Evolutionary conservation across 2,113 vertebrate species (phyloP).

Genomic region (Hippocampus comes): DNA sequence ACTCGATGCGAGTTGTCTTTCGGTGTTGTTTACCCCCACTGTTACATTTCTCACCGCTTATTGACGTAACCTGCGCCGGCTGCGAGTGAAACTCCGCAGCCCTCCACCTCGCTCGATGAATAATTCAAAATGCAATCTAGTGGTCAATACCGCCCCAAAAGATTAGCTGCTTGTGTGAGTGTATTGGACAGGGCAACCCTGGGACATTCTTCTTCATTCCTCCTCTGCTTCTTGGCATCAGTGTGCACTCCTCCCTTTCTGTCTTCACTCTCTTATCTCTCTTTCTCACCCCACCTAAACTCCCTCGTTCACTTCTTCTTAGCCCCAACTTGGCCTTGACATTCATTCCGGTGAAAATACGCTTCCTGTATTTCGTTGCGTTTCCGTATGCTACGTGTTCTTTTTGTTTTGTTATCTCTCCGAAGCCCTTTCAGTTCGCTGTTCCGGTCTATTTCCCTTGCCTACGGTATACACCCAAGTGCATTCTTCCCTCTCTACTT

Average conservation of each 20-base stretch:
- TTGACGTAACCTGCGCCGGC: slow-evolving; percentile 24
- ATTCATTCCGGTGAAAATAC: slow-evolving; percentile 57
- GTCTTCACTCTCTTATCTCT: slow-evolving; percentile 12
- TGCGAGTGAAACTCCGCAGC: slow-evolving; percentile 32
- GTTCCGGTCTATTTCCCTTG: slow-evolving; percentile 40
- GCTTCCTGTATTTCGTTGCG: slow-evolving; percentile 38
- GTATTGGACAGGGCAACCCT: slow-evolving; percentile 39
- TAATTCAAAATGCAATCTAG: slow-evolving; percentile 55
- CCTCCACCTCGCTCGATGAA: slow-evolving; percentile 39
- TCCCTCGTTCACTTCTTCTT: slow-evolving; percentile 41
- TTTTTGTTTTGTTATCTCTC: slow-evolving; percentile 50
- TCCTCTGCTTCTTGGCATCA: slow-evolving; percentile 20
- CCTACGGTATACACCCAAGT: not conserved
- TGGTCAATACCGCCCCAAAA: slow-evolving; percentile 52
- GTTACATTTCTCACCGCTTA: slow-evolving; percentile 26
- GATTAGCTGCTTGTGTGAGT: slow-evolving; percentile 52
- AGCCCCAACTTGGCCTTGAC: slow-evolving; percentile 6
- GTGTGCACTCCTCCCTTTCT: slow-evolving; percentile 13
- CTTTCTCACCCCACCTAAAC: slow-evolving; percentile 9
- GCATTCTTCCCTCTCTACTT: not conserved
- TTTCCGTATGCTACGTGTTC: slow-evolving; percentile 25
- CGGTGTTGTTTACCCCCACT: slow-evolving; percentile 22
- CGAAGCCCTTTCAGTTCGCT: slow-evolving; percentile 32
- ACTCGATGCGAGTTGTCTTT: slow-evolving; percentile 14
- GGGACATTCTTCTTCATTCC: slow-evolving; percentile 35